Base-by-base conservation (phyloP, 2,888 invertebrate genomes). In the Stegophylla sp. region DNA sequence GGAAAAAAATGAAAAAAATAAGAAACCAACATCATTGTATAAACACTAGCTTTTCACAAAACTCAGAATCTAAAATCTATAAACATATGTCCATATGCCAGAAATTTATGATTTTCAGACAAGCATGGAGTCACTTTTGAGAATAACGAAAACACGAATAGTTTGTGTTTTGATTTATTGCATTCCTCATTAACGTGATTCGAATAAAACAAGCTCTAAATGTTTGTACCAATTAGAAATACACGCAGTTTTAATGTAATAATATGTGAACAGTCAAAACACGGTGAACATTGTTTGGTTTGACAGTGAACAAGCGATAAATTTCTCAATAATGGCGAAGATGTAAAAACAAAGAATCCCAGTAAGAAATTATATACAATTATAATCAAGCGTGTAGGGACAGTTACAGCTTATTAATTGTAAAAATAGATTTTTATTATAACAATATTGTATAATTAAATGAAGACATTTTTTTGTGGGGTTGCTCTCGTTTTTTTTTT, bases 111-210 rank as follows among this genome's bases (percentile, higher is more conserved):
- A 61, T 7, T 10, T 43, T 20, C 4, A 15, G 26, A 13, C 17
- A 23, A 26, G 7, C 34, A 34, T 34, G 7, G 48, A 41, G 51
- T 17, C 51, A 34, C 15, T 51, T 23, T 48, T 12, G 10, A 69
- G 34, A 48, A 69, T 12, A 59, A 77, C 43, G 20, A 77, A 77
- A 69, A 77, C 69, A 69, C 69, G 28, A 67, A 67, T 66, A 59
- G 45, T 77, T 45, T 20, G 10, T 28, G n/a, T 76, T 20, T 34
- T 45, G 61, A 59, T 69, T 48, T 79, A 28, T 69, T 48, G 12
- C 51, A 53, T 34, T 17, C 45, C 28, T 67, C 2, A 67, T 61
- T 28, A 7, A n/a, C 23, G n/a, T 9, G 9, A 67, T 23, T 20
- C 23, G 53, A 51, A 64, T 43, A 53, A 26, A 34, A 53, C 3